Evolutionary conservation across 2,797 vertebrate species (phyloP).

Genomic region (Onychomys leucogaster): DNA sequence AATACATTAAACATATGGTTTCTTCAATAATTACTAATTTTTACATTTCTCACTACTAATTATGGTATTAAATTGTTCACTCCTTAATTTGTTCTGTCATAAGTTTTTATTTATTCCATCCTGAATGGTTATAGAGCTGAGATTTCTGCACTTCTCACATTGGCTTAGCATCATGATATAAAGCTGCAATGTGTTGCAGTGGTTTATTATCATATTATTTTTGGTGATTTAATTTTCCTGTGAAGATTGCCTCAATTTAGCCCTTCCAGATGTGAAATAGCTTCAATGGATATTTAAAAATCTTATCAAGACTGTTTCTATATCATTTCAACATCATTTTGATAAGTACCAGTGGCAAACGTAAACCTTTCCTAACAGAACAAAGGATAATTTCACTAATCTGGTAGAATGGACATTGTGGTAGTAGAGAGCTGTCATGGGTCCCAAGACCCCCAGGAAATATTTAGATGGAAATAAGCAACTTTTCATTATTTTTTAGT

Average conservation of each 20-base stretch:
- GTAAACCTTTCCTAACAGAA: not conserved
- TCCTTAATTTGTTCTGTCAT: conserved; percentile 81
- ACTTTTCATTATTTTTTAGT: not conserved
- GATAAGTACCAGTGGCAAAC: not conserved
- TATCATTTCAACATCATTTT: conserved; percentile 52
- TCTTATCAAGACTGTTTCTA: not conserved
- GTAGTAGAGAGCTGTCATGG: not conserved
- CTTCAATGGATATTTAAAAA: conserved; percentile 62
- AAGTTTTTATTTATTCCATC: conserved; percentile 79
- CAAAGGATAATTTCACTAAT: not conserved
- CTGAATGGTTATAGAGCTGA: conserved; percentile 64
- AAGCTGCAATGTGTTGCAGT: conserved; percentile 44
- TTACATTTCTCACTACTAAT: conserved; percentile 80
- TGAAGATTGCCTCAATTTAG: conserved; percentile 61
- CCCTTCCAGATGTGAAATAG: conserved; percentile 58
- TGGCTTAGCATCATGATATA: conserved; percentile 60
- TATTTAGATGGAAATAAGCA: not conserved
- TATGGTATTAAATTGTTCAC: conserved; percentile 75
- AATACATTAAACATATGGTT: conserved; percentile 81
- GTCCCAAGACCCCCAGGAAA: not conserved
- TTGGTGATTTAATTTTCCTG: conserved; percentile 73
- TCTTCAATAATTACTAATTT: conserved; percentile 79
- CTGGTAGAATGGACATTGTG: rapidly evolving
- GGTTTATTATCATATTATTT: conserved; percentile 76
- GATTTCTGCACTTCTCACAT: conserved; percentile 71